Conservation (phyloP, 2,797 vertebrate species). For the Peromyscus aztecus region DNA sequence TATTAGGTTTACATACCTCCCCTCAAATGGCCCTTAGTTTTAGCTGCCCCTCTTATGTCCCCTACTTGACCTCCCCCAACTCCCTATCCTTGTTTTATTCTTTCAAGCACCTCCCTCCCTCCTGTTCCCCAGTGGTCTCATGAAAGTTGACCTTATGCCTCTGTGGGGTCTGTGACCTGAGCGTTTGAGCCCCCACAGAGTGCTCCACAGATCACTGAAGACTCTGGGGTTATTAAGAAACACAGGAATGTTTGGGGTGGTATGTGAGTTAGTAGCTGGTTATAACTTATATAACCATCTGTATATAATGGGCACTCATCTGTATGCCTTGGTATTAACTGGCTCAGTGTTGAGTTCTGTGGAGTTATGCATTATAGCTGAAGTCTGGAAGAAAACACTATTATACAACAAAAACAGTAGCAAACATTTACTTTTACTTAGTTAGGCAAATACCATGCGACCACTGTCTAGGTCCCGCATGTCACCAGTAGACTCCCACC, state of each 20-base stretch:
- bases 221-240: neutral
- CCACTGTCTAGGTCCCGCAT: neutral
- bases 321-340: neutral
- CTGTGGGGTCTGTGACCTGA: neutral
- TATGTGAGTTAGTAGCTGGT: neutral
- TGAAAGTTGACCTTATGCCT: neutral
- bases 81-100: rapidly evolving
- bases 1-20: neutral
- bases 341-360: neutral
- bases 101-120: neutral
- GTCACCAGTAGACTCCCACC: neutral
- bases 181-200: neutral
- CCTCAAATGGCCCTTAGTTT: neutral
- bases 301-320: neutral
- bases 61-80: neutral
- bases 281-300: neutral
- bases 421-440: conserved; percentile 24
- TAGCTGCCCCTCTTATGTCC: too few species aligned
- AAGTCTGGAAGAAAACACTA: neutral
- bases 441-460: neutral
- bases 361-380: neutral
- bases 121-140: neutral
- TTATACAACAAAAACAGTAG: neutral
- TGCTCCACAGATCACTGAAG: neutral
- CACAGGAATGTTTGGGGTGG: neutral